Percentiles rank a stretch among this genome's conserved stretches.
phyloP scores from a whole-genome alignment of 2,797 vertebrate species.

The Tokudaia tokunoshimensis region DNA sequence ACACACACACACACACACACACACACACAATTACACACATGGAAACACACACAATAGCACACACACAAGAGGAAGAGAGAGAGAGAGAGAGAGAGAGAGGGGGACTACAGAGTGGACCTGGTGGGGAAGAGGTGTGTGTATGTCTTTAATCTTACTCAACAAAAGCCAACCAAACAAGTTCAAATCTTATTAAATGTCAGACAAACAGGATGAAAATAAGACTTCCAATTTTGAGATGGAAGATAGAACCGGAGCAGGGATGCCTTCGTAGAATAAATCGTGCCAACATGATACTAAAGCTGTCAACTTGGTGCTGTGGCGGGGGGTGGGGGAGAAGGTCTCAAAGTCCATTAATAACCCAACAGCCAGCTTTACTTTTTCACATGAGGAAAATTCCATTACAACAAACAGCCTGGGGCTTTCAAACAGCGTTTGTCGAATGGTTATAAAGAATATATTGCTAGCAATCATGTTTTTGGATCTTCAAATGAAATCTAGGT shows the following conservation, averaged over 20 bases:
- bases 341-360: slow-evolving; percentile 79
- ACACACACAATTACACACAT: background rate
- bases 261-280: slow-evolving; percentile 70
- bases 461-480: slow-evolving; percentile 59
- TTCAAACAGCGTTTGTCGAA: slow-evolving; percentile 73
- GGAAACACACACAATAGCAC: background rate
- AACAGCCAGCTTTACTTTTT: slow-evolving; percentile 71
- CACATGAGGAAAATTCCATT: slow-evolving; percentile 82
- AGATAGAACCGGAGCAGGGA: slow-evolving; percentile 74
- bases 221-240: slow-evolving; percentile 63
- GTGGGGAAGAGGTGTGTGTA: slow-evolving; percentile 51
- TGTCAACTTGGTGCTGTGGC: slow-evolving; percentile 67
- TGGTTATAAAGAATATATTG: slow-evolving; percentile 75
- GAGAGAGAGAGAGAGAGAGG: background rate
- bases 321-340: slow-evolving; percentile 33
- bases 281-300: slow-evolving; percentile 75
- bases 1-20: background rate
- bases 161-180: slow-evolving; percentile 86
- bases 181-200: slow-evolving; percentile 85
- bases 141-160: slow-evolving; percentile 84
- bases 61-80: too few species aligned
- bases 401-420: slow-evolving; percentile 76
- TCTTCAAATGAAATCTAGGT: slow-evolving; percentile 49
- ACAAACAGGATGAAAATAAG: slow-evolving; percentile 78
- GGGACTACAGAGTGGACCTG: background rate